Evolutionary conservation across 1,140 invertebrate genomes (phyloP).

Genomic region (Vanessa tameamea): DNA sequence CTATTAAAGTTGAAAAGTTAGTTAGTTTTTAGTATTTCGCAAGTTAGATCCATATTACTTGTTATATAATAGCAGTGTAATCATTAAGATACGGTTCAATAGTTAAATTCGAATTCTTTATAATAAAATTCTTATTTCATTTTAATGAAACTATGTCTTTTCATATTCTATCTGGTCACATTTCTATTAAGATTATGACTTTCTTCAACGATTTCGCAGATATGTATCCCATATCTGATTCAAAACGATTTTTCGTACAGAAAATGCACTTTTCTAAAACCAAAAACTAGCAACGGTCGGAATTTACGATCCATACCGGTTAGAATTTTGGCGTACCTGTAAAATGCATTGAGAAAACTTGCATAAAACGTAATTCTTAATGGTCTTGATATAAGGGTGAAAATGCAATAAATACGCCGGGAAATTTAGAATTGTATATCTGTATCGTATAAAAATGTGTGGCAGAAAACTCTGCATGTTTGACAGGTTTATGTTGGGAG

Average conservation of each 20-base stretch:
- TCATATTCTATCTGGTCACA: not conserved
- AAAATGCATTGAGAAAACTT: not conserved
- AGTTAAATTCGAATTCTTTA: no score
- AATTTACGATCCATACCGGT: conserved; percentile 30
- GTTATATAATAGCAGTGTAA: no score
- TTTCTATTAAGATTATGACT: conserved; percentile 1
- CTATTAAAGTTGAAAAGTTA: no score
- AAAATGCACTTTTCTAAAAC: conserved; percentile 27
- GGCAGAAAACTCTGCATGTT: conserved; percentile 23
- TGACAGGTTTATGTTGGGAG: conserved; percentile 30
- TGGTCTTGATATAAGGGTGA: not conserved
- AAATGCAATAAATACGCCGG: not conserved
- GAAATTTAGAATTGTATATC: conserved; percentile 8
- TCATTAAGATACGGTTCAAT: no score
- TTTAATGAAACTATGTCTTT: no score
- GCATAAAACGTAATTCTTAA: not conserved
- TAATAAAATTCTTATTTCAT: no score
- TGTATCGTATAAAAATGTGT: conserved; percentile 27
- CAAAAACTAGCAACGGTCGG: conserved; percentile 26
- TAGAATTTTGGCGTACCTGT: conserved; percentile 31
- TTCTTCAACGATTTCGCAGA: not conserved
- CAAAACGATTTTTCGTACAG: conserved; percentile 9
- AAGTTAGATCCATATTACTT: no score
- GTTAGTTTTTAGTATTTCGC: no score
- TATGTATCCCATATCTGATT: not conserved